Conservation (phyloP, 2,888 invertebrate genomes). For the Pachycephus smyrnensis region DNA sequence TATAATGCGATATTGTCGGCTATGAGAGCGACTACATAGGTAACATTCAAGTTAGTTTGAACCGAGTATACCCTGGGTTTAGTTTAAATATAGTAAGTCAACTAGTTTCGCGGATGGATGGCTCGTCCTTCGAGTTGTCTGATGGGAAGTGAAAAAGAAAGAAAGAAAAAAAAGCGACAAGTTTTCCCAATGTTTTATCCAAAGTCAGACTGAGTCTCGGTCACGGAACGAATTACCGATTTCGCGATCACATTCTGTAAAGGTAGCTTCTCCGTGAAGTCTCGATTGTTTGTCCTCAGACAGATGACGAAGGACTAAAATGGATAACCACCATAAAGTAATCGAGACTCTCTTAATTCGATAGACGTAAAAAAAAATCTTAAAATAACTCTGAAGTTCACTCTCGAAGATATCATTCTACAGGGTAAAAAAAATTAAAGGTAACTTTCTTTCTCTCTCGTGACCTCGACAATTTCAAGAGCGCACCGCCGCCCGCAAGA, state of each 20-base stretch:
- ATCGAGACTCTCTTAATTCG: background rate
- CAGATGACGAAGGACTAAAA: background rate
- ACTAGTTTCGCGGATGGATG: background rate
- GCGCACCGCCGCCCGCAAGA: background rate
- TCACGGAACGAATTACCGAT: background rate
- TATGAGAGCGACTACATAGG: background rate
- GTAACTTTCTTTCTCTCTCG: background rate
- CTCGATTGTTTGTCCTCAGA: background rate
- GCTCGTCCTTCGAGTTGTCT: background rate
- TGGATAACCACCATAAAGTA: background rate
- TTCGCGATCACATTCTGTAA: background rate
- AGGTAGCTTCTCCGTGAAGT: background rate
- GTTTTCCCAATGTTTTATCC: background rate
- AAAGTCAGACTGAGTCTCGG: background rate
- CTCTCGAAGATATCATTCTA: background rate
- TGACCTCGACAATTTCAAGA: conserved; percentile 19
- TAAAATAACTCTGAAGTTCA: background rate
- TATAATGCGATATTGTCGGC: conserved; percentile 13
- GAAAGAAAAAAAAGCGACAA: background rate
- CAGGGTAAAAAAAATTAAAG: background rate
- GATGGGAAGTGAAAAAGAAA: background rate
- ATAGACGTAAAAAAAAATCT: background rate
- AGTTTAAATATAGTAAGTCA: background rate
- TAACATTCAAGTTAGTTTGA: background rate
- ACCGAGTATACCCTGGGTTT: background rate